Percentiles rank a stretch among this genome's conserved stretches.
Conservation (phyloP, 2,888 invertebrate genomes). For the Lamellibrachia satsuma region DNA sequence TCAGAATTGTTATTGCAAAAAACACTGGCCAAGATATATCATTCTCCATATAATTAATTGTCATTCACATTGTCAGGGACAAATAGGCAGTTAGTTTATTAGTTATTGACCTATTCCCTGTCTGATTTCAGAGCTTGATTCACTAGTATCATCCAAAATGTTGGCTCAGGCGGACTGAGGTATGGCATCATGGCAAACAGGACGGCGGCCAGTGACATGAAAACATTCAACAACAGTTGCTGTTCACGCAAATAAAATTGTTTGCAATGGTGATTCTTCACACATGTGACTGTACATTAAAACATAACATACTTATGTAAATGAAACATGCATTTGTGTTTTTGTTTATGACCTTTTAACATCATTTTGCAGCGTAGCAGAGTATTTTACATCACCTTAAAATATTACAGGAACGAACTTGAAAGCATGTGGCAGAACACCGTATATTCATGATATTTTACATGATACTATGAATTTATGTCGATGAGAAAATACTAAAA, state of each 20-base stretch:
- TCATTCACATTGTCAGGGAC: not conserved
- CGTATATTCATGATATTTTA: no score
- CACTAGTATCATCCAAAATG: not conserved
- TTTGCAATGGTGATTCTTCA: not conserved
- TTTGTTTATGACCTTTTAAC: not conserved
- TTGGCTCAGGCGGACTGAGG: not conserved
- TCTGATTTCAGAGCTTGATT: not conserved
- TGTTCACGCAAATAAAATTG: not conserved
- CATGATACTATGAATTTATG: no score
- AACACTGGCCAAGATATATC: no score
- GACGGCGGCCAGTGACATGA: not conserved
- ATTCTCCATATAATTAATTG: not conserved
- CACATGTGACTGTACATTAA: slow-evolving; percentile 3
- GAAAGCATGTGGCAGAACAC: no score
- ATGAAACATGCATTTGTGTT: not conserved
- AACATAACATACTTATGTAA: not conserved
- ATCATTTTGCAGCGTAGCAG: not conserved
- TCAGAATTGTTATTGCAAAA: no score
- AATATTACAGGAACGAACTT: no score
- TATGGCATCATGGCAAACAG: not conserved
- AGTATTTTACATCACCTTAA: not conserved
- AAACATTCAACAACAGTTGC: not conserved
- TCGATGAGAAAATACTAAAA: no score
- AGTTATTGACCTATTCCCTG: not conserved
- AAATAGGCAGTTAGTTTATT: not conserved